Percentiles rank a stretch among this genome's conserved stretches.
These are phyloP conservation scores for Noctua pronuba DNA, from an alignment of 2,888 invertebrate genomes.

Conservation along the genomic window DNA sequence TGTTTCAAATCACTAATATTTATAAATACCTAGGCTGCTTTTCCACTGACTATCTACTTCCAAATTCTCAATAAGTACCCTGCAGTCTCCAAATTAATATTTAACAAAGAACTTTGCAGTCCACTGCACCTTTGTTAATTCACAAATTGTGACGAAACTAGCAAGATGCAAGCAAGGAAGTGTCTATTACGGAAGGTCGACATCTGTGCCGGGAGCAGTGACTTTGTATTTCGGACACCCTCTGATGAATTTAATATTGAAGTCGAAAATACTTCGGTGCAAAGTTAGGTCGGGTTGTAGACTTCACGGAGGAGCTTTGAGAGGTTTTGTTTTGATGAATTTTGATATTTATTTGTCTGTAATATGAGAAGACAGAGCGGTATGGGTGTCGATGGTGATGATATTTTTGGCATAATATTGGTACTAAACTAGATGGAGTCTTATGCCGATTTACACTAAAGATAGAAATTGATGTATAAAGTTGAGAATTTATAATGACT, in stretches of 20 bases:
- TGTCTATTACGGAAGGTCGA: constrained; percentile 59
- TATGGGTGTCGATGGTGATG: not conserved
- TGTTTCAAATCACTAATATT: too few species aligned
- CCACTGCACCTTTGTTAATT: constrained; percentile 38
- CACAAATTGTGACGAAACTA: constrained; percentile 45
- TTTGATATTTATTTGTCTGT: not conserved
- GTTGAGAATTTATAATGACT: too few species aligned
- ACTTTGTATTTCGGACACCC: constrained; percentile 46
- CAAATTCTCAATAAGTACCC: not conserved
- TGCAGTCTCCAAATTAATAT: constrained; percentile 32
- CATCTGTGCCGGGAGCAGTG: constrained; percentile 52
- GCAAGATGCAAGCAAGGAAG: constrained; percentile 58
- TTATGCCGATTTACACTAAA: not conserved
- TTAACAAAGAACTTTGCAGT: constrained; percentile 35
- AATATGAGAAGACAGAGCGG: not conserved
- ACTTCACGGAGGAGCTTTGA: not conserved
- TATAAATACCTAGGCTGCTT: not conserved
- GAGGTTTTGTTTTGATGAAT: not conserved
- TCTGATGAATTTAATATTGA: constrained; percentile 62
- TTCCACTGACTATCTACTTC: not conserved
- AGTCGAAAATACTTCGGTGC: constrained; percentile 44
- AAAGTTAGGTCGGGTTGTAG: constrained; percentile 13
- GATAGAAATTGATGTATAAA: not conserved
- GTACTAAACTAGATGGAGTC: not conserved
- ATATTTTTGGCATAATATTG: not conserved